Evolutionary conservation across 2,113 vertebrate genomes (phyloP).

Genomic region (Neolamprologus caudopunctatus): DNA sequence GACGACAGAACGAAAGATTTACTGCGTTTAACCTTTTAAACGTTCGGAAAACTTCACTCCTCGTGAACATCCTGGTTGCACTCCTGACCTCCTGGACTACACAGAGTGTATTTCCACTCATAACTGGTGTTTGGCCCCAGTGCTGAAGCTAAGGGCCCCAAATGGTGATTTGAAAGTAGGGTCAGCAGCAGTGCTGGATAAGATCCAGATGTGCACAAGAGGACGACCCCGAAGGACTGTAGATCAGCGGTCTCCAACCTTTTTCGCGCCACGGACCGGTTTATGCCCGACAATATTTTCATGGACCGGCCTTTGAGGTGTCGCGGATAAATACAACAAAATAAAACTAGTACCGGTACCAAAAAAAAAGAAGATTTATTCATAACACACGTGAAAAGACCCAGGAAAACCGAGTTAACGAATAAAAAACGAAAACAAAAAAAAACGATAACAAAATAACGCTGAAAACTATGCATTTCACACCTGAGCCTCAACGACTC

Average conservation of each 20-base stretch:
- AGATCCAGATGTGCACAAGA: background rate
- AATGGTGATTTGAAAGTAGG: background rate
- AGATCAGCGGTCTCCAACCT: rapidly evolving
- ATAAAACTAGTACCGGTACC: too few relatives aligned
- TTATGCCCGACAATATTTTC: too few relatives aligned
- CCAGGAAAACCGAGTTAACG: rapidly evolving
- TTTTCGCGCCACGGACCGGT: too few relatives aligned
- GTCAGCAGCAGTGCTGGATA: background rate
- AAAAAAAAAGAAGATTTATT: rapidly evolving
- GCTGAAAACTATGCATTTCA: too few relatives aligned
- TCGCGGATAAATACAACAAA: too few relatives aligned
- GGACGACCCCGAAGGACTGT: background rate
- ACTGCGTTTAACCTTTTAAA: background rate
- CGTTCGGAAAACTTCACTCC: rapidly evolving
- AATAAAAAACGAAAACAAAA: too few relatives aligned
- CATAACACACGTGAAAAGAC: too few relatives aligned
- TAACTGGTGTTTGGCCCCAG: background rate
- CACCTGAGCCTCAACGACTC: rapidly evolving
- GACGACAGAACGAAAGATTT: background rate
- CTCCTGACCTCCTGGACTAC: background rate
- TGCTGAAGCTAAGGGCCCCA: background rate
- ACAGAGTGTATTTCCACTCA: rapidly evolving
- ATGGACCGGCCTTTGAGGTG: rapidly evolving
- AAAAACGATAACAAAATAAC: too few relatives aligned
- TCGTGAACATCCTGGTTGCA: rapidly evolving